Conservation (phyloP, 1,140 invertebrate species). For the Pristionchus pacificus region DNA sequence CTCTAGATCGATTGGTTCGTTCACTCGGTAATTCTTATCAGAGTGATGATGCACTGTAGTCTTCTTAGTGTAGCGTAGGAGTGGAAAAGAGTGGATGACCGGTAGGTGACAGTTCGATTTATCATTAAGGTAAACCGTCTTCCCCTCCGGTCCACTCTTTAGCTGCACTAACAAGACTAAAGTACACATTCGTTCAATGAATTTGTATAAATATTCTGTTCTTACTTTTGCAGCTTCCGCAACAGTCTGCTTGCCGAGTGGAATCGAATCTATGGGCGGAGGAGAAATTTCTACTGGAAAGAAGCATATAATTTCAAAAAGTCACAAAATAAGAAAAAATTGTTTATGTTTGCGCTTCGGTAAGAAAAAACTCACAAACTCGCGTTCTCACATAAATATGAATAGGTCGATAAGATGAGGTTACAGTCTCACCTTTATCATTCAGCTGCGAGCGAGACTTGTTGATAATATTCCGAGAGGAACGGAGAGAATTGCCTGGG, state of each 20-base stretch:
- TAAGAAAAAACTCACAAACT: too few relatives aligned
- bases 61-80: too few relatives aligned
- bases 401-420: neutral
- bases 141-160: too few relatives aligned
- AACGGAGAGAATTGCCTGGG: conserved; percentile 10
- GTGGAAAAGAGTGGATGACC: too few relatives aligned
- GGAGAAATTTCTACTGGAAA: conserved; percentile 7
- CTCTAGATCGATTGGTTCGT: neutral
- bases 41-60: too few relatives aligned
- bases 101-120: too few relatives aligned
- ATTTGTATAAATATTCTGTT: neutral
- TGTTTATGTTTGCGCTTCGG: too few relatives aligned
- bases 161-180: too few relatives aligned
- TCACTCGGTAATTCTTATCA: too few relatives aligned
- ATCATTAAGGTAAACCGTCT: too few relatives aligned
- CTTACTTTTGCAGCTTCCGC: conserved; percentile 23
- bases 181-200: too few relatives aligned
- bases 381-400: neutral
- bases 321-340: neutral
- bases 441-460: conserved; percentile 25
- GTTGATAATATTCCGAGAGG: conserved; percentile 12
- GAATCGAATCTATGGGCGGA: conserved; percentile 16
- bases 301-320: conserved; percentile 11
- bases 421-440: conserved; percentile 4
- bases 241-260: conserved; percentile 40